Percentiles rank a stretch among this genome's conserved stretches.
phyloP scores from a whole-genome alignment of 2,888 invertebrate genomes.

The Hydrotaea diabolus region DNA sequence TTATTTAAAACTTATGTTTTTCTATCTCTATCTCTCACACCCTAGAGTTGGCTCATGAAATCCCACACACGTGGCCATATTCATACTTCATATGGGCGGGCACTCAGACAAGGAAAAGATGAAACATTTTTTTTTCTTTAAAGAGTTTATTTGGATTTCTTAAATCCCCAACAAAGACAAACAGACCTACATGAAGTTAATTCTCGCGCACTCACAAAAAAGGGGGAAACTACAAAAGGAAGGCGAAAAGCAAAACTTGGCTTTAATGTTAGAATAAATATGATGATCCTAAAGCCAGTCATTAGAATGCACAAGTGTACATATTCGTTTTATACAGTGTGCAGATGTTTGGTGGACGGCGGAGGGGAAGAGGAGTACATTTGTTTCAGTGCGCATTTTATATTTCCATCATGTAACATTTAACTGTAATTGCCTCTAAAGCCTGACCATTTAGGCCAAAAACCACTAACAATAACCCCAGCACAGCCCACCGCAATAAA shows the following conservation, averaged over 20 bases:
- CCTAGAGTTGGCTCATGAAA: neutral
- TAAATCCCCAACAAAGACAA: neutral
- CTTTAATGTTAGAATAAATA: conserved; percentile 52
- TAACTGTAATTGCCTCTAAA: conserved; percentile 53
- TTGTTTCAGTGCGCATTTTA: conserved; percentile 27
- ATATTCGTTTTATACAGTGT: neutral
- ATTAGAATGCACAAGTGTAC: conserved; percentile 16
- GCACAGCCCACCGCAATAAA: conserved; percentile 19
- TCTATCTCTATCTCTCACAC: conserved; percentile 21
- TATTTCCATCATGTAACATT: conserved; percentile 48
- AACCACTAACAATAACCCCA: conserved; percentile 30
- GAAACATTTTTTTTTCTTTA: neutral
- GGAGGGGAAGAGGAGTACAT: neutral
- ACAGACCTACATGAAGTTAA: conserved; percentile 21
- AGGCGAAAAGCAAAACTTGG: conserved; percentile 24
- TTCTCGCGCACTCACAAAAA: neutral
- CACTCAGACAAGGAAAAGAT: neutral
- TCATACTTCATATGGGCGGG: neutral
- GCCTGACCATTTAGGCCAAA: conserved; percentile 50
- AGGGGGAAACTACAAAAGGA: neutral
- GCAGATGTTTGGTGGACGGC: neutral
- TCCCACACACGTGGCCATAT: neutral
- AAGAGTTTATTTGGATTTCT: conserved; percentile 4
- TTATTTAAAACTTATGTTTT: conserved; percentile 44
- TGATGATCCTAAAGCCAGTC: conserved; percentile 22